Base-by-base conservation (phyloP, 2,797 vertebrate genomes). In the Phaenicophaeus curvirostris region DNA sequence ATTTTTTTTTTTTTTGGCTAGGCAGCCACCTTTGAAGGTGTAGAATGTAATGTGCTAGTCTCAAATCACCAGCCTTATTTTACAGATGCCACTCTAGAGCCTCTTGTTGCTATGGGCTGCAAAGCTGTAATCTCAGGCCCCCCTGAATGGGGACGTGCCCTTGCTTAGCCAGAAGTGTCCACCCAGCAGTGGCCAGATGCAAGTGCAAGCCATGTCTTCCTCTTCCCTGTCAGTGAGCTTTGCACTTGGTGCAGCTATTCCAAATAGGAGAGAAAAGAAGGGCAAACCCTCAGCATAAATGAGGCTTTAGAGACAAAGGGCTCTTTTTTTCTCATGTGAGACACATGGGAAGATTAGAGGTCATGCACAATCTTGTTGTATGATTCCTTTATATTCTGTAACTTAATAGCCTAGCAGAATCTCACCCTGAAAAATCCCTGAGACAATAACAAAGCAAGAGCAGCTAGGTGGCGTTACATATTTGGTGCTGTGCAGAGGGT, bases 291-390 rank as follows among this genome's bases (percentile, higher is more conserved):
- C 74, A 61, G 77, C 50, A n/a, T 66, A 89, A 95, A 77, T 21
- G 61, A 87, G 80, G 69, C 73, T 91, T 73, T 73, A 73, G 68
- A 79, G 53, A 94, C 85, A 96, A 91, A 96, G 83, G 67, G 55
- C 71, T 79, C 83, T 90, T 93, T 95, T 78, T 81, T 86, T 42
- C 79, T 89, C 0, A 0, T 46, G 39, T 71, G 59, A 76, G 63
- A 63, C 72, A 58, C 63, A 20, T 42, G 44, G 41, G 50, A 81
- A 88, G 79, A 91, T 92, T 78, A 93, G 63, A 46, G 20, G 71
- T 84, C 89, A 85, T 0, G 1, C 80, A 65, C 8, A 23, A 44
- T 54, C 63, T 79, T 48, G 25, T 87, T 92, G 53, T 76, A 59
- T 8, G 4, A 59, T 66, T 83, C 42, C 55, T 94, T 92, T 92